Conservation (phyloP, 2,797 vertebrate genomes). For the Falco concolor region DNA sequence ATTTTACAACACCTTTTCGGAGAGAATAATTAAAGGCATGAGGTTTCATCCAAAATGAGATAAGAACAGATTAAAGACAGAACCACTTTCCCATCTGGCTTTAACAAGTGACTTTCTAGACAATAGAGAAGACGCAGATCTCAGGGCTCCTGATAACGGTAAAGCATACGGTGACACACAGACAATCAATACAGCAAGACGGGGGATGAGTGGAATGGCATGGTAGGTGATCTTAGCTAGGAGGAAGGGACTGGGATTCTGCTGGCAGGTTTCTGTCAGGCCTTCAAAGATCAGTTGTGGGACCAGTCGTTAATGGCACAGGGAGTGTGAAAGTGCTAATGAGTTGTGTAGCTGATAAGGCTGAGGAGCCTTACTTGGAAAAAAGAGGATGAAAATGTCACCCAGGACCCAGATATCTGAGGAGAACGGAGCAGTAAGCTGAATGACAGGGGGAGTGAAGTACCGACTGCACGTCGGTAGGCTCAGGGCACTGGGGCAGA, state of each 20-base stretch:
- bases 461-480: accelerated
- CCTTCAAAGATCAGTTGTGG: neutral
- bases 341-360: neutral
- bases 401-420: neutral
- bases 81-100: neutral
- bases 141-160: neutral
- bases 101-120: neutral
- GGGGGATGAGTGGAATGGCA: neutral
- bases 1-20: neutral
- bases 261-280: neutral
- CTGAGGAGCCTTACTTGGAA: neutral
- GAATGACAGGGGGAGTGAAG: neutral
- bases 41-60: neutral
- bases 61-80: neutral
- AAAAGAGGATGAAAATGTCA: neutral
- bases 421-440: neutral
- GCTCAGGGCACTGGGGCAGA: neutral
- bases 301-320: neutral
- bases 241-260: neutral
- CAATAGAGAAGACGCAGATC: neutral
- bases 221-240: neutral
- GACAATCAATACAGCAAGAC: neutral
- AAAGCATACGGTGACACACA: neutral
- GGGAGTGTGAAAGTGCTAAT: neutral
- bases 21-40: neutral